phyloP scores from a whole-genome alignment of 2,113 vertebrate species.

The Cyanoderma ruficeps region DNA sequence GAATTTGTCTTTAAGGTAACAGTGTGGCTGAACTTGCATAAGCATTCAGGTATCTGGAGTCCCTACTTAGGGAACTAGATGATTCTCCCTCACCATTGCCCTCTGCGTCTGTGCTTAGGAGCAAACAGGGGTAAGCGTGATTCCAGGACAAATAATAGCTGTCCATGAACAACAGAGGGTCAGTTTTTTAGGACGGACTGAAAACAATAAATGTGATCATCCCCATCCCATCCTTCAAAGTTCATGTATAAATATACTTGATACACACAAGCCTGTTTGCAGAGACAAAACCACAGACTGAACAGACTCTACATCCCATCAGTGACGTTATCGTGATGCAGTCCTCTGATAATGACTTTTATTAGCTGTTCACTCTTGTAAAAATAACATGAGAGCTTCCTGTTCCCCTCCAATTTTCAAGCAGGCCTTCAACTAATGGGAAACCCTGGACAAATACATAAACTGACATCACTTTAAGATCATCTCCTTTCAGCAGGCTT shows the following conservation, averaged over 20 bases:
- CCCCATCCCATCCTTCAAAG: background rate
- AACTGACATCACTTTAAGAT: background rate
- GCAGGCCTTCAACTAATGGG: background rate
- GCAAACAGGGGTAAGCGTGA: background rate
- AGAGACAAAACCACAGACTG: background rate
- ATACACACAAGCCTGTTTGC: background rate
- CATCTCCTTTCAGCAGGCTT: background rate
- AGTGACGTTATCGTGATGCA: background rate
- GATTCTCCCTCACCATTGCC: background rate
- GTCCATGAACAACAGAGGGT: background rate
- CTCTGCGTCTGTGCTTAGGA: background rate
- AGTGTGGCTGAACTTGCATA: rapidly evolving
- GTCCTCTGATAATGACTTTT: background rate
- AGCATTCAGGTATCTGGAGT: background rate
- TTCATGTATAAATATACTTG: background rate
- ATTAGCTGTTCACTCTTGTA: background rate
- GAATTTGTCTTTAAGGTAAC: background rate
- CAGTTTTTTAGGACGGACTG: background rate
- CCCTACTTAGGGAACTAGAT: background rate
- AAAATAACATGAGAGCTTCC: background rate
- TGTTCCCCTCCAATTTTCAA: background rate
- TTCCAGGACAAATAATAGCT: background rate
- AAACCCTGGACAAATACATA: background rate
- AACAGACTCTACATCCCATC: background rate
- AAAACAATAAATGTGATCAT: background rate